These are phyloP conservation scores for Dioctria linearis DNA, from an alignment of 2,888 invertebrate genomes.

Conservation along the genomic window DNA sequence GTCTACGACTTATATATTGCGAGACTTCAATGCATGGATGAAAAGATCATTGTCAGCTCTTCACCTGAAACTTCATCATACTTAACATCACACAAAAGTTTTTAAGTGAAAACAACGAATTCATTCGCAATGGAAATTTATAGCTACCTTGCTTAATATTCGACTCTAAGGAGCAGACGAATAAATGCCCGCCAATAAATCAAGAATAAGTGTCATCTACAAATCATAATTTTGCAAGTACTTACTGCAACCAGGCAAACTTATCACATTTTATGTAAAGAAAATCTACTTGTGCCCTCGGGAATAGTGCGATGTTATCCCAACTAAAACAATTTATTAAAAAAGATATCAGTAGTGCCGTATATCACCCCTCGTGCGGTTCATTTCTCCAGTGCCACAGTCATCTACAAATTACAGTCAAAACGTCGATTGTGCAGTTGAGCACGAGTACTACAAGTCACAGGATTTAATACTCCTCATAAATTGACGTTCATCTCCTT, in stretches of 20 bases:
- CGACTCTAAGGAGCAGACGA: conserved; percentile 39
- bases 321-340: conserved; percentile 39
- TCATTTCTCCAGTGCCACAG: conserved; percentile 12
- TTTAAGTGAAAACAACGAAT: not conserved
- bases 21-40: too few species aligned
- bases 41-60: not conserved
- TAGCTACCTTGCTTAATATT: not conserved
- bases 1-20: too few species aligned
- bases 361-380: conserved; percentile 1
- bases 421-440: conserved; percentile 37
- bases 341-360: conserved; percentile 39
- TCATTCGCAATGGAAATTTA: not conserved
- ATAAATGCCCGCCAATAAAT: conserved; percentile 45
- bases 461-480: conserved; percentile 35
- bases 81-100: not conserved
- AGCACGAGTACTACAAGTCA: conserved; percentile 21
- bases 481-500: conserved; percentile 14
- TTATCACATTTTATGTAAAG: conserved; percentile 28
- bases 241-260: conserved; percentile 24
- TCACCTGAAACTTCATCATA: not conserved
- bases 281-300: conserved; percentile 11
- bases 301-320: conserved; percentile 19
- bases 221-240: conserved; percentile 45
- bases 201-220: conserved; percentile 45
- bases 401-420: conserved; percentile 30